These are phyloP conservation scores for Urosaurus nigricauda DNA, from an alignment of 2,797 vertebrate species.

Conservation along the genomic window DNA sequence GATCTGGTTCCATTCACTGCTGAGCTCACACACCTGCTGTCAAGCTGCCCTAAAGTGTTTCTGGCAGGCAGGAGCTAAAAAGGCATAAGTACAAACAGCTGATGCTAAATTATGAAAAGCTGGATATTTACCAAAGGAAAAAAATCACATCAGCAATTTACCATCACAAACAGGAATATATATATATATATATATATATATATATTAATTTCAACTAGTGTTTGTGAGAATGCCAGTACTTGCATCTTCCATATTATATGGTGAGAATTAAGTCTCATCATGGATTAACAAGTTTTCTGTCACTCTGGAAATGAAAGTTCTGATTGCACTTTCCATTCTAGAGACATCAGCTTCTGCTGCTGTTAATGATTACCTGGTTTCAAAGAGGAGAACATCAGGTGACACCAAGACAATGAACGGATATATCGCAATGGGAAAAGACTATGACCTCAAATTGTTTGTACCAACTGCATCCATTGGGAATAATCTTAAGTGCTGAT, in stretches of 20 bases:
- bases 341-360: neutral
- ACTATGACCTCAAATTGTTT: neutral
- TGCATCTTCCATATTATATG: neutral
- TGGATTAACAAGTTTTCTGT: neutral
- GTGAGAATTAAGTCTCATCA: neutral
- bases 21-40: conserved; percentile 6
- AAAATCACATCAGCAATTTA: conserved; percentile 17
- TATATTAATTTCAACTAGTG: neutral
- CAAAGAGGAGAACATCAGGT: neutral
- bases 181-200: neutral
- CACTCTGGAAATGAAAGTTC: conserved; percentile 21
- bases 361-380: conserved; percentile 11
- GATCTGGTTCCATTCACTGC: conserved; percentile 9
- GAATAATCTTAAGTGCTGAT: too few relatives aligned
- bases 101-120: conserved; percentile 18
- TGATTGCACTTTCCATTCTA: neutral
- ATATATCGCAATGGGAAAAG: neutral
- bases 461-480: too few relatives aligned
- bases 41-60: conserved; percentile 27
- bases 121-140: conserved; percentile 37
- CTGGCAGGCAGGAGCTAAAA: conserved; percentile 26
- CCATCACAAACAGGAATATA: neutral
- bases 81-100: conserved; percentile 41
- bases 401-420: neutral
- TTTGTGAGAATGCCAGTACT: neutral